Evolutionary conservation across 37 sponge, comb jelly and placozoan genomes (phyloP).

Genomic region (Amphimedon queenslandica): DNA sequence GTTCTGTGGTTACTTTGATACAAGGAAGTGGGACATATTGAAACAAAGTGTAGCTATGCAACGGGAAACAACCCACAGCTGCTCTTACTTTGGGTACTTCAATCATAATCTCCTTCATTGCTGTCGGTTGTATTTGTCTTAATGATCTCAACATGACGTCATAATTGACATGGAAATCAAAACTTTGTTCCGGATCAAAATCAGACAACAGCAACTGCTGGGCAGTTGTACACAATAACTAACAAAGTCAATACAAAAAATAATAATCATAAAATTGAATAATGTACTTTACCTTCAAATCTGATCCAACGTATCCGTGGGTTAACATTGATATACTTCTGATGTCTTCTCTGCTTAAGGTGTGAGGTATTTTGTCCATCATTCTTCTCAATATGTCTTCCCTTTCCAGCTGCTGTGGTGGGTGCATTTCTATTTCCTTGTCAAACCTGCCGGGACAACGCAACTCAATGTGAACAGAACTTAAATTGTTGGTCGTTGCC

Average conservation of each 20-base stretch:
- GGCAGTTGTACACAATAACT: neutral
- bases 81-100: conserved; percentile 89
- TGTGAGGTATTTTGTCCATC: conserved; percentile 3
- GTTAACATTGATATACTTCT: conserved; percentile 14
- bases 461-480: conserved; percentile 53
- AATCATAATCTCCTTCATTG: conserved; percentile 88
- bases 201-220: too few species aligned
- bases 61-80: too few species aligned
- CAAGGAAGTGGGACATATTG: too few species aligned
- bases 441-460: conserved; percentile 81
- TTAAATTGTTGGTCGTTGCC: conserved; percentile 75
- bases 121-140: conserved; percentile 75
- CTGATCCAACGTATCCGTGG: conserved; percentile 91
- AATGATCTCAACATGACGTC: conserved; percentile 60
- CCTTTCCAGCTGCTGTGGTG: conserved; percentile 44
- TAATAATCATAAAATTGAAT: neutral
- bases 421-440: conserved; percentile 62
- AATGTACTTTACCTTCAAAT: conserved; percentile 71
- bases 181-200: neutral
- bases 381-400: conserved; percentile 27
- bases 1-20: too few species aligned
- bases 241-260: neutral
- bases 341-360: conserved; percentile 27
- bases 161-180: conserved; percentile 11
- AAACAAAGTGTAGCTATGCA: too few species aligned